Evolutionary conservation across 2,888 invertebrate genomes (phyloP).

Genomic region (Leucoptera coffeella): DNA sequence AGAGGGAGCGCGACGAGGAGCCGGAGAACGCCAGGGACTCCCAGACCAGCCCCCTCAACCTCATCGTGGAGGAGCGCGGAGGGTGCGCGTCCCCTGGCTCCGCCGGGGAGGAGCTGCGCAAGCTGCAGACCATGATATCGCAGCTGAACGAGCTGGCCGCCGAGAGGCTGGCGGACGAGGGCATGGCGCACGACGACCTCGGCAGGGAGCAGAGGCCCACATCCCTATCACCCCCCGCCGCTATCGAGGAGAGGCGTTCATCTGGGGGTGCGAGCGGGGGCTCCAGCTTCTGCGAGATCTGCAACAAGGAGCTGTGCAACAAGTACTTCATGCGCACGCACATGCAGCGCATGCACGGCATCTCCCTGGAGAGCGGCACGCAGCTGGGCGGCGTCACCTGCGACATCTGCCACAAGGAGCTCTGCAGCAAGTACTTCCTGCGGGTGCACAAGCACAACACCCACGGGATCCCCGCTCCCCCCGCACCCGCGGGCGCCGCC

Average conservation of each 20-base stretch:
- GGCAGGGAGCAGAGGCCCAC: conserved; percentile 16
- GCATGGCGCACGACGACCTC: neutral
- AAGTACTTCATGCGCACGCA: conserved; percentile 99
- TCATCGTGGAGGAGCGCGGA: conserved; percentile 65
- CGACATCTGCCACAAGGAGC: conserved; percentile 96
- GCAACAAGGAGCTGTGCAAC: conserved; percentile 98
- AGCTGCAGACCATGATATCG: conserved; percentile 85
- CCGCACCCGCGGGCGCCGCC: conserved; percentile 48
- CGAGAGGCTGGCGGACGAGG: conserved; percentile 22
- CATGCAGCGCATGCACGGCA: conserved; percentile 94
- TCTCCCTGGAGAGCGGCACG: conserved; percentile 87
- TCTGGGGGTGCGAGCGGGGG: conserved; percentile 53
- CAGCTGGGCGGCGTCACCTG: conserved; percentile 92
- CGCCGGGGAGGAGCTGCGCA: conserved; percentile 80
- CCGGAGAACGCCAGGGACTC: conserved; percentile 46
- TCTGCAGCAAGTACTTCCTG: conserved; percentile 96
- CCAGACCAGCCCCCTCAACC: conserved; percentile 72
- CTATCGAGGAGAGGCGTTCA: conserved; percentile 44
- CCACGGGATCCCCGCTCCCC: conserved; percentile 91
- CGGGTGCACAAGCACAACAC: conserved; percentile 97
- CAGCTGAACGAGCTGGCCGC: conserved; percentile 78
- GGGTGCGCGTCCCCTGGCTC: conserved; percentile 48
- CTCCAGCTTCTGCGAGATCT: conserved; percentile 92
- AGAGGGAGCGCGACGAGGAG: conserved; percentile 43
- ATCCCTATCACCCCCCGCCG: conserved; percentile 29